A percentile compares a stretch with the other conserved stretches of the same genome.
These are phyloP conservation scores for Bufo bufo DNA, from an alignment of 2,113 vertebrate genomes.

Conservation along the genomic window DNA sequence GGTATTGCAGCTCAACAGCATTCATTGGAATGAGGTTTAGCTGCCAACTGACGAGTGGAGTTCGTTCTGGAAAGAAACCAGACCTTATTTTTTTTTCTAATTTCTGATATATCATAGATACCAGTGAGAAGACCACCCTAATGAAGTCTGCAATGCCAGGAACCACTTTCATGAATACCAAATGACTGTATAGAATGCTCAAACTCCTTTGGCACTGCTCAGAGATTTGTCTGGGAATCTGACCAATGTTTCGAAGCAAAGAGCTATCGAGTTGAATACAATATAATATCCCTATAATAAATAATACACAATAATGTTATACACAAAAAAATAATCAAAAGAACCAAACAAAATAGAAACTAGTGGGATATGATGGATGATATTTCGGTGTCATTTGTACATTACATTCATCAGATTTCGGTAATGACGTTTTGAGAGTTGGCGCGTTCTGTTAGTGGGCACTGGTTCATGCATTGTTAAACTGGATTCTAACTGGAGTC, in stretches of 20 bases:
- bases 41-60: too few species aligned
- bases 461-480: slow-evolving; percentile 6
- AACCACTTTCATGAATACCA: too few species aligned
- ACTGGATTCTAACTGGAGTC: slow-evolving; percentile 29
- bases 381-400: slow-evolving; percentile 3
- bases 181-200: too few species aligned
- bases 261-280: background rate
- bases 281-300: background rate
- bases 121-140: too few species aligned
- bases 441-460: slow-evolving; percentile 22
- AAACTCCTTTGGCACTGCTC: too few species aligned
- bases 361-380: slow-evolving; percentile 34
- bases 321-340: background rate
- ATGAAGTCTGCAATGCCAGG: too few species aligned
- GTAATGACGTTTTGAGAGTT: slow-evolving; percentile 37
- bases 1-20: too few species aligned
- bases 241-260: background rate
- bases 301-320: background rate
- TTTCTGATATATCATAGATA: too few species aligned
- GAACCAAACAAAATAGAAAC: background rate
- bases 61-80: too few species aligned
- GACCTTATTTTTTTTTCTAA: too few species aligned
- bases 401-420: slow-evolving; percentile 33
- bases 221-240: background rate
- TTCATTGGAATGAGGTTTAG: too few species aligned